Base-by-base conservation (phyloP, 2,888 invertebrate species). In the Drosophila mayaguana region DNA sequence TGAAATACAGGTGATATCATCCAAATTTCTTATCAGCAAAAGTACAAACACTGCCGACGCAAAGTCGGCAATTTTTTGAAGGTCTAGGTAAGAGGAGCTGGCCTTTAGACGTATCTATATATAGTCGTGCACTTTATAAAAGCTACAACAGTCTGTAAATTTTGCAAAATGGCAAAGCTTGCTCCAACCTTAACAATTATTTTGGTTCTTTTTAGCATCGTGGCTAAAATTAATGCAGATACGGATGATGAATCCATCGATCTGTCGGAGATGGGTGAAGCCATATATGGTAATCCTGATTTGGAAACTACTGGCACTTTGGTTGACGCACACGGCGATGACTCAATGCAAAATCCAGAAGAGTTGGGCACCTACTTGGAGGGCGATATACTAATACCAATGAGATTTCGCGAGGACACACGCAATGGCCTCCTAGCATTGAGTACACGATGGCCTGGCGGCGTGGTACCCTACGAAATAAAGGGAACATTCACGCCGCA, bases 331-430 rank as follows among this genome's bases (percentile, higher is more conserved):
- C 72, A 78, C 36, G 67, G 64, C 7, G 65, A 50, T n/a, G 14
- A 50, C 0, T 85, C 72, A 0, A 38, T 45, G 0, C 93, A 94
- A 75, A 97, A 97, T 90, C 96, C 97, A 0, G 97, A 97, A 90
- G 97, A 97, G 89, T 91, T 96, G 83, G 96, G 97, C 0, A 94
- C 94, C n/a, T 97, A 97, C 87, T 94, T 94, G 0, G 96, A 97
- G 89, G 96, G 96, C 6, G 97, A 97, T 83, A 96, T 97, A 62
- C 92, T 96, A 22, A 94, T 96, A 72, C 95, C 95, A 0, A 40
- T 66, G 0, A 66, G 36, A 1, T 63, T 80, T 81, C 56, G 50
- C 0, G 70, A 78, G n/a, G 57, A 53, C 5, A 66, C 66, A 3
- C 93, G 95, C 65, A 96, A 96, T 80, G 96, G 96, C 0, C 88